Conservation (phyloP, 2,113 vertebrate species). For the Chamaea fasciata region DNA sequence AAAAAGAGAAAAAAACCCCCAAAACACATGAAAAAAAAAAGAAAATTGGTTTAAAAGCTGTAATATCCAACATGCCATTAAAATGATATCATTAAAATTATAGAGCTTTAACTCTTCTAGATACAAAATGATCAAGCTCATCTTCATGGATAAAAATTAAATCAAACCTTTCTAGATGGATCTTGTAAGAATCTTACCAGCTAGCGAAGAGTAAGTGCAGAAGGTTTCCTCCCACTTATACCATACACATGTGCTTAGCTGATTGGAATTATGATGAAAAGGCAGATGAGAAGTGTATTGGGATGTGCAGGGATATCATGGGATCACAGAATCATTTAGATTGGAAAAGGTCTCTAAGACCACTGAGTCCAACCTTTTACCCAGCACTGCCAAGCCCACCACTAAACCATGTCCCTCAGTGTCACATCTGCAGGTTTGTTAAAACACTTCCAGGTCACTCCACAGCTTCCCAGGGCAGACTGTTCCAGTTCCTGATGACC, state of each 20-base stretch:
- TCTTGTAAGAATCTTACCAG: neutral
- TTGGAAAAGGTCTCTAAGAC: neutral
- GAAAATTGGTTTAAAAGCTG: neutral
- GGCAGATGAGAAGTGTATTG: neutral
- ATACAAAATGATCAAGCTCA: neutral
- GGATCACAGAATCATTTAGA: neutral
- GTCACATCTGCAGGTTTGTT: neutral
- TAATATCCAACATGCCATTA: neutral
- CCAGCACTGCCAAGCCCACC: neutral
- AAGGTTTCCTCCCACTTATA: neutral
- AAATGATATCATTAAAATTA: neutral
- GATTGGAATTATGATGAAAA: neutral
- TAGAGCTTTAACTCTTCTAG: neutral
- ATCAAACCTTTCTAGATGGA: neutral
- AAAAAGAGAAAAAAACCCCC: neutral
- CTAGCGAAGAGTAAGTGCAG: neutral
- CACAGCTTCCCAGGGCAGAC: neutral
- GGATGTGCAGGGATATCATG: neutral
- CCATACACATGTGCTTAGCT: neutral
- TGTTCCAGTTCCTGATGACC: neutral
- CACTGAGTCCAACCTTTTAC: neutral
- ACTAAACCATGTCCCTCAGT: neutral
- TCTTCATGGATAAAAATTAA: neutral
- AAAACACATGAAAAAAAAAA: neutral
- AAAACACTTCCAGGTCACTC: neutral